Evolutionary conservation across 2,113 vertebrate species (phyloP).

Genomic region (Gambusia holbrooki): DNA sequence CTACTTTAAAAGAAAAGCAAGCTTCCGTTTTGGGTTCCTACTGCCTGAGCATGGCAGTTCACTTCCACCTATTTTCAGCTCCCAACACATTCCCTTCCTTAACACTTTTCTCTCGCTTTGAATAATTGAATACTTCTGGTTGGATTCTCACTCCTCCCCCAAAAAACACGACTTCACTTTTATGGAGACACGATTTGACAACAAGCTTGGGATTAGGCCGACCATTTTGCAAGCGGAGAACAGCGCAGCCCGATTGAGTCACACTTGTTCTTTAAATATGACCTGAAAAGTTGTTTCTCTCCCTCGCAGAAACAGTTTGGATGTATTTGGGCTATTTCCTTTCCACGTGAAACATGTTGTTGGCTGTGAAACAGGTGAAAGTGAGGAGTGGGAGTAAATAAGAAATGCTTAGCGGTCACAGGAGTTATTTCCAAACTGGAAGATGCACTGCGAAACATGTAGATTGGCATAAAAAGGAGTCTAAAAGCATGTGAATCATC

Average conservation of each 20-base stretch:
- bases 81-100: slow-evolving; percentile 44
- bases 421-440: slow-evolving; percentile 1
- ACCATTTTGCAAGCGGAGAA: slow-evolving; percentile 27
- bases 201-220: slow-evolving; percentile 54
- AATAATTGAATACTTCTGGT: slow-evolving; percentile 68
- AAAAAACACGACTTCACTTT: slow-evolving; percentile 72
- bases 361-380: slow-evolving; percentile 41
- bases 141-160: slow-evolving; percentile 40
- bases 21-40: slow-evolving; percentile 31
- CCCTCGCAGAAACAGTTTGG: slow-evolving; percentile 24
- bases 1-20: neutral
- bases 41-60: slow-evolving; percentile 17
- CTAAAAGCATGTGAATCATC: slow-evolving; percentile 20
- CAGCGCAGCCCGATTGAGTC: slow-evolving; percentile 49
- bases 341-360: slow-evolving; percentile 19
- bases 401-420: slow-evolving; percentile 18
- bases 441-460: neutral
- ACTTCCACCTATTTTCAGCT: slow-evolving; percentile 51
- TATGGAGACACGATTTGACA: slow-evolving; percentile 62
- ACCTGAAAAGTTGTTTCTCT: slow-evolving; percentile 28
- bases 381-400: slow-evolving; percentile 11
- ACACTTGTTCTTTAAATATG: slow-evolving; percentile 44
- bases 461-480: slow-evolving; percentile 10
- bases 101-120: slow-evolving; percentile 35
- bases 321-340: slow-evolving; percentile 26